Percentiles rank a stretch among this genome's conserved stretches.
Conservation (phyloP, 2,797 vertebrate genomes). For the Odontamblyopus rebecca region DNA sequence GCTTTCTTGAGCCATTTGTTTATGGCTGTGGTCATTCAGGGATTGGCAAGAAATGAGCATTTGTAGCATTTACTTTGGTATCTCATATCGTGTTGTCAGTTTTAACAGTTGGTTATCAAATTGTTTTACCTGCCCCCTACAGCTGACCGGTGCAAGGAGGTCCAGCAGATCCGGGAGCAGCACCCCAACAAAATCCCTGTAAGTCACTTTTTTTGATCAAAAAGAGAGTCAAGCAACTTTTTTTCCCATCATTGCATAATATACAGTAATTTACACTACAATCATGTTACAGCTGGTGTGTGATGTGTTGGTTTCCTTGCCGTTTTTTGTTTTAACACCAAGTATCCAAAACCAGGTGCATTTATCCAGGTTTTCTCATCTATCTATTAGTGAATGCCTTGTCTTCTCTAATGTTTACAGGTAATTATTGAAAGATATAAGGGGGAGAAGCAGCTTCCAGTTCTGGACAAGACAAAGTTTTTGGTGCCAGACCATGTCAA, state of each 20-base stretch:
- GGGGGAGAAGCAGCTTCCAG: slow-evolving; percentile 96
- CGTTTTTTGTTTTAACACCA: neutral
- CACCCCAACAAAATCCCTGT: slow-evolving; percentile 99
- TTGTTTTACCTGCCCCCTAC: slow-evolving; percentile 38
- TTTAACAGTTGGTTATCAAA: neutral
- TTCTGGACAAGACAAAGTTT: slow-evolving; percentile 98
- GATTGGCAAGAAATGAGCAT: neutral
- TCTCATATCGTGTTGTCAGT: neutral
- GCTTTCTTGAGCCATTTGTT: neutral
- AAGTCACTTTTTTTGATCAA: slow-evolving; percentile 52
- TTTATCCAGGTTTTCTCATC: neutral
- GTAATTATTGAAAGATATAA: slow-evolving; percentile 98
- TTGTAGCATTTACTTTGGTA: neutral
- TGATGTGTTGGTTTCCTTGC: neutral
- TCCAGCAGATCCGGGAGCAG: slow-evolving; percentile 96
- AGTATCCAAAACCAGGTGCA: neutral
- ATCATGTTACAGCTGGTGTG: neutral
- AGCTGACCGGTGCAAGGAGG: slow-evolving; percentile 98
- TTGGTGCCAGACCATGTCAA: slow-evolving; percentile 98
- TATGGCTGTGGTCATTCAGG: neutral
- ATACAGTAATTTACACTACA: neutral
- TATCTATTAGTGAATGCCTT: neutral
- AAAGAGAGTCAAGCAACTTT: neutral
- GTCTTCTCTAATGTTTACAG: slow-evolving; percentile 60
- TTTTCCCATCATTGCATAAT: too few relatives aligned